Percentiles rank a stretch among this genome's conserved stretches.
Evolutionary conservation across 1,140 invertebrate genomes (phyloP).

Genomic region (Bombus consobrinus): DNA sequence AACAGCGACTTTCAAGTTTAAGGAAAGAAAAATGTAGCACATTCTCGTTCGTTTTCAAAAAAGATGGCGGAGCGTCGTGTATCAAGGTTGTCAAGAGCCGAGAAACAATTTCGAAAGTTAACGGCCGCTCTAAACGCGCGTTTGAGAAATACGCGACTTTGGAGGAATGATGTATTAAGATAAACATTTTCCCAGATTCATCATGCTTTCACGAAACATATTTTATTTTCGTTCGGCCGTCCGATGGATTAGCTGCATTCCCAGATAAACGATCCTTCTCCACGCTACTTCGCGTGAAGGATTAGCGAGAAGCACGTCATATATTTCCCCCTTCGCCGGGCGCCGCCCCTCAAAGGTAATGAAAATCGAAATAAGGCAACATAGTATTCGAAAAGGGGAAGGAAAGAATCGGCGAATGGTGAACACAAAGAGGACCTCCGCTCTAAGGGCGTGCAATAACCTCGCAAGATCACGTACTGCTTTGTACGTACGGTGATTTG

Average conservation of each 20-base stretch:
- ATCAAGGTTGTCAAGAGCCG: not conserved
- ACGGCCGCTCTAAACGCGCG: not conserved
- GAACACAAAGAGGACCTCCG: constrained; percentile 41
- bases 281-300: constrained; percentile 72
- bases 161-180: constrained; percentile 52
- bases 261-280: constrained; percentile 66
- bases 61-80: not conserved
- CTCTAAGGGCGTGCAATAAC: constrained; percentile 14
- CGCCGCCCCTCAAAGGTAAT: constrained; percentile 61
- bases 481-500: constrained; percentile 39
- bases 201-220: constrained; percentile 64
- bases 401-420: constrained; percentile 33
- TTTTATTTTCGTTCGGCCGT: constrained; percentile 60
- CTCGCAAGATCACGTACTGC: constrained; percentile 27
- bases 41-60: not conserved
- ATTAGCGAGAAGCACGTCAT: constrained; percentile 68
- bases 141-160: constrained; percentile 32
- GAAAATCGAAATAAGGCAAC: constrained; percentile 63
- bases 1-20: not conserved
- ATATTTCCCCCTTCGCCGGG: constrained; percentile 42
- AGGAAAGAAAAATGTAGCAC: not conserved
- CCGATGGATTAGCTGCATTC: constrained; percentile 60
- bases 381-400: constrained; percentile 40
- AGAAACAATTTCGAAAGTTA: constrained; percentile 14
- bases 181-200: constrained; percentile 59